Conservation (phyloP, 2,797 vertebrate genomes). For the Rhynchonycteris naso region DNA sequence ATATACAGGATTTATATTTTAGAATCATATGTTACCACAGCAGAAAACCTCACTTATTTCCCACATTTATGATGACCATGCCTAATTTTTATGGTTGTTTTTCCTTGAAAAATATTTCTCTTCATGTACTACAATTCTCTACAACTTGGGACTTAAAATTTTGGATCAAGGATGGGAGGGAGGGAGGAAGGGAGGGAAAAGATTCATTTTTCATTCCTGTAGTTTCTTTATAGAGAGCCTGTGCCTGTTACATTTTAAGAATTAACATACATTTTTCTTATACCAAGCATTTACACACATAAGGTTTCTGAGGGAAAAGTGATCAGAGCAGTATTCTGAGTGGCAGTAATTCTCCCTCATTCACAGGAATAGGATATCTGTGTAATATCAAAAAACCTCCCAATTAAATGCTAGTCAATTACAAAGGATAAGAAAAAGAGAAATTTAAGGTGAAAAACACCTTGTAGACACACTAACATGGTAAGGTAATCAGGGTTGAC, state of each 20-base stretch:
- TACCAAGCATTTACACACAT: background rate
- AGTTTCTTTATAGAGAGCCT: background rate
- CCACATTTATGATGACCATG: background rate
- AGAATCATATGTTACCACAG: background rate
- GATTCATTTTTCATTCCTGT: background rate
- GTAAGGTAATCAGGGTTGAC: background rate
- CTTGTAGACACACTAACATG: background rate
- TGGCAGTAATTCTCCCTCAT: background rate
- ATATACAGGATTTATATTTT: background rate
- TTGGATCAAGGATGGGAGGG: background rate
- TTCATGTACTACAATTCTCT: slow-evolving; percentile 25
- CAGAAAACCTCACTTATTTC: slow-evolving; percentile 35
- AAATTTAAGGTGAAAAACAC: background rate
- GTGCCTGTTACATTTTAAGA: background rate
- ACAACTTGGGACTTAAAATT: slow-evolving; percentile 24
- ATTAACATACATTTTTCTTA: background rate
- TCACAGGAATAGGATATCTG: background rate
- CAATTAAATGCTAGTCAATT: background rate
- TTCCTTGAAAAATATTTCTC: slow-evolving; percentile 20
- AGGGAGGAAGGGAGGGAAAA: background rate
- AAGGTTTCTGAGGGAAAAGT: background rate
- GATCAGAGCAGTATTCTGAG: background rate
- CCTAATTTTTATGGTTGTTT: slow-evolving; percentile 35
- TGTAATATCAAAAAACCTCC: background rate
- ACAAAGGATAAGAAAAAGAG: background rate